Evolutionary conservation across 1,140 invertebrate species (phyloP).

Genomic region (Drosophila seguyi): DNA sequence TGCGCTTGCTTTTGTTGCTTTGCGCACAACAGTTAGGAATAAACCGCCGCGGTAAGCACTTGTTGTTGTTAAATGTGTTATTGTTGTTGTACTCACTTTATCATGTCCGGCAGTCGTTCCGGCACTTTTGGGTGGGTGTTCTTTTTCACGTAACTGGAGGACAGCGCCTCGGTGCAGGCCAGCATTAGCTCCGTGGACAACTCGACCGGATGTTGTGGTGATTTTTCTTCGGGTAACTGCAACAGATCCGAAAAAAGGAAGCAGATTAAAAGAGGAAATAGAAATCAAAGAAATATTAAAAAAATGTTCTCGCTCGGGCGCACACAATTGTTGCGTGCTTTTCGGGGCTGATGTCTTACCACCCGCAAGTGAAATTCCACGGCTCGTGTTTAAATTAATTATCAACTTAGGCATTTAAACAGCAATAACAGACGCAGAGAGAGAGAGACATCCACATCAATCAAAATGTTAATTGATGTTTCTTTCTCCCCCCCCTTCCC

Average conservation of each 20-base stretch:
- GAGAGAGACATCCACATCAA: constrained; percentile 59
- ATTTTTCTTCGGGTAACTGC: constrained; percentile 85
- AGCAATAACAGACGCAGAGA: constrained; percentile 32
- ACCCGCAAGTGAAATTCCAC: constrained; percentile 34
- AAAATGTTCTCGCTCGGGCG: constrained; percentile 12
- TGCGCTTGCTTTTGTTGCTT: constrained; percentile 18
- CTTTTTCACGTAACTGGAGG: constrained; percentile 80
- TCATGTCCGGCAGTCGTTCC: constrained; percentile 85
- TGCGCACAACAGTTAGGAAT: constrained; percentile 17
- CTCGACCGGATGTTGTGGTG: constrained; percentile 84
- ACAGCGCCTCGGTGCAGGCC: constrained; percentile 83
- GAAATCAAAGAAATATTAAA: background rate
- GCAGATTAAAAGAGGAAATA: background rate
- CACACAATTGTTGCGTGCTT: constrained; percentile 77
- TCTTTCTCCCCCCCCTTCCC: constrained; percentile 32
- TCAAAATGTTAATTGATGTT: constrained; percentile 81
- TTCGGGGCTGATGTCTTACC: constrained; percentile 35
- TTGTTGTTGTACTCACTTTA: constrained; percentile 82
- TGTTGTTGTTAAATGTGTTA: constrained; percentile 45
- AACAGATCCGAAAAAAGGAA: constrained; percentile 41
- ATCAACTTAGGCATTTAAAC: constrained; percentile 69
- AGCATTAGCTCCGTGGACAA: constrained; percentile 85
- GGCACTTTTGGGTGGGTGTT: constrained; percentile 82
- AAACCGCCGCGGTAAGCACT: constrained; percentile 42
- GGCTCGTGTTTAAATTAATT: constrained; percentile 71